These are phyloP conservation scores for Drosophila pseudotalamancana DNA, from an alignment of 2,888 invertebrate species.

Conservation along the genomic window DNA sequence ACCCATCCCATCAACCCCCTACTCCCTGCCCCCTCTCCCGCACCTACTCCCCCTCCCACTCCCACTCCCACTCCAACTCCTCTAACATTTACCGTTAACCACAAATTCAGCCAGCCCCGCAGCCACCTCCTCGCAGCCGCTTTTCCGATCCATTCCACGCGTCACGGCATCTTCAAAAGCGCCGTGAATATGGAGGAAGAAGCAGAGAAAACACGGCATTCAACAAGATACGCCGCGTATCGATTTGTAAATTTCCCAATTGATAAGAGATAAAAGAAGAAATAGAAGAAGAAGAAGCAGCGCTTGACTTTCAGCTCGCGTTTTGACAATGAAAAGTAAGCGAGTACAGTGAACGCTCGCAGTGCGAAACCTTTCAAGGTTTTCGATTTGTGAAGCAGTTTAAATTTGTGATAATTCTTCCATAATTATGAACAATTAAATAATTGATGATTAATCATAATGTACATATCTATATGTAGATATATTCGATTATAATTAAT, in stretches of 20 bases:
- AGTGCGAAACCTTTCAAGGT: not conserved
- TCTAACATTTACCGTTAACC: constrained; percentile 23
- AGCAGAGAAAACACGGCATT: constrained; percentile 30
- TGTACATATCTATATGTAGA: too few species aligned
- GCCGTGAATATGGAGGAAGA: constrained; percentile 39
- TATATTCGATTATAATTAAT: too few species aligned
- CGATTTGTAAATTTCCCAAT: constrained; percentile 79
- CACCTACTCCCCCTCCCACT: not conserved
- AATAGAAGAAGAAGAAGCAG: not conserved
- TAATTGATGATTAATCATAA: too few species aligned
- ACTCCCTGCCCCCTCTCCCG: too few species aligned
- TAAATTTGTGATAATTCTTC: too few species aligned
- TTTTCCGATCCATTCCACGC: constrained; percentile 23
- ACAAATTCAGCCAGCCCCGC: constrained; percentile 7
- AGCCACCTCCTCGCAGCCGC: constrained; percentile 1
- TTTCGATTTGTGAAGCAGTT: too few species aligned
- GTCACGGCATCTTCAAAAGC: constrained; percentile 73
- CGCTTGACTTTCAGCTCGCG: constrained; percentile 58
- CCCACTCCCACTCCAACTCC: not conserved
- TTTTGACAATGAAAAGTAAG: constrained; percentile 73
- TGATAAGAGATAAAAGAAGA: constrained; percentile 64
- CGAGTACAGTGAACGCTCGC: constrained; percentile 26
- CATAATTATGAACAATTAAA: too few species aligned
- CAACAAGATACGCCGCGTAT: constrained; percentile 71
- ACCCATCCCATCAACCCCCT: not conserved